These are phyloP conservation scores for Lycaena phlaeas DNA, from an alignment of 2,888 invertebrate genomes.

Conservation along the genomic window DNA sequence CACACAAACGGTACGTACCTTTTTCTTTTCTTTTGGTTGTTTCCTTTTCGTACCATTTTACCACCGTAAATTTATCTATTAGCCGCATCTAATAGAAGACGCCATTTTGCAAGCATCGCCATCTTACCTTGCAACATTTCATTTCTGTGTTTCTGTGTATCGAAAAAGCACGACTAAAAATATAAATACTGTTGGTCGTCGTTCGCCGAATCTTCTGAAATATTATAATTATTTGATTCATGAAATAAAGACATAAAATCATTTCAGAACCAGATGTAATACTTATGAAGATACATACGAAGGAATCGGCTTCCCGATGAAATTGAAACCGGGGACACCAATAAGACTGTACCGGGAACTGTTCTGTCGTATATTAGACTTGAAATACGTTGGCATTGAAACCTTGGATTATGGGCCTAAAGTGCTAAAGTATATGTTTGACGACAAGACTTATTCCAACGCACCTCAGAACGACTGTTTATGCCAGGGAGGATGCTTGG, in stretches of 20 bases:
- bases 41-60: too few species aligned
- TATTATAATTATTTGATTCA: too few species aligned
- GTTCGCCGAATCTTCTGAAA: too few species aligned
- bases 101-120: too few species aligned
- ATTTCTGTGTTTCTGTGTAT: too few species aligned
- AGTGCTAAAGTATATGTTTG: slow-evolving; percentile 74
- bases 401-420: slow-evolving; percentile 60
- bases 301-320: slow-evolving; percentile 79
- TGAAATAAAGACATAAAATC: neutral
- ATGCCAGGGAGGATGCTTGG: slow-evolving; percentile 62
- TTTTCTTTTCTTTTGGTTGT: too few species aligned
- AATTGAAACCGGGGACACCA: slow-evolving; percentile 59
- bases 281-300: slow-evolving; percentile 79
- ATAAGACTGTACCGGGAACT: slow-evolving; percentile 80
- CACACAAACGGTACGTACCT: slow-evolving; percentile 30
- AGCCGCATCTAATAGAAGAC: too few species aligned
- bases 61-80: too few species aligned
- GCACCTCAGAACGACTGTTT: slow-evolving; percentile 78
- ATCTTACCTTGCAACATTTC: too few species aligned
- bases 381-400: slow-evolving; percentile 31
- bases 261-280: slow-evolving; percentile 75
- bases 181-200: too few species aligned
- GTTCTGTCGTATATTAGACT: slow-evolving; percentile 80
- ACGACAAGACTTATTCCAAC: slow-evolving; percentile 73
- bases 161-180: too few species aligned